Evolutionary conservation across 2,113 vertebrate genomes (phyloP), one percentile per base, ranked within the genome.

Genomic region (Gambusia holbrooki): DNA sequence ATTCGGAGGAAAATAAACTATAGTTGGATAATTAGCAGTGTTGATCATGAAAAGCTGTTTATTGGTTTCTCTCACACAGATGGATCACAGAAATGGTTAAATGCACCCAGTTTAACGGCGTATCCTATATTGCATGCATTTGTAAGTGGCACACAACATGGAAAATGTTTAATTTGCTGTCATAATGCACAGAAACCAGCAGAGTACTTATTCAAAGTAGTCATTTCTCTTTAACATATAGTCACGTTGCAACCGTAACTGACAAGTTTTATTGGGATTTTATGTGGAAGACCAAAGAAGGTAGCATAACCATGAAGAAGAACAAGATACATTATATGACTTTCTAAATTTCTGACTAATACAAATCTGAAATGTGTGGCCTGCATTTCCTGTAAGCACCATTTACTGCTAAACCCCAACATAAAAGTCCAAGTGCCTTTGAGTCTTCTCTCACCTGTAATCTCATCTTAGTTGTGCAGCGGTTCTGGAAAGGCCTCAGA

Each of bases 11-110:
- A 89, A 88, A 87, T 74, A 83, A 77, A 81, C 81, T 78, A 66
- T 77, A 78, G 78, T 85, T 74, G 77, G 83, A 87, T 74, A 89
- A 91, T 91, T 87, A 90, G 78, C 84, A 84, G 71, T 74, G 71
- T 85, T 81, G 76, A 71, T 80, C 77, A 77, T 87, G 79, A 81
- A 84, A 86, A 68, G 79, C 77, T 76, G 60, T 60, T 71, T 66
- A 74, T 64, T 68, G 82, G 77, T 89, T 84, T 75, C 86, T 63
- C 78, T 79, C 75, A 75, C 72, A 84, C 83, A 87, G 81, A 88
- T 89, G 86, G 76, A 73, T 76, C 30, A 48, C 58, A 64, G 61
- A 73, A 78, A 70, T 54, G 1, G 68, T 77, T 28, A 45, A 19
- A 77, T 54, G 62, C 64, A 19, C 65, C 48, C 17, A 13, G 14